Evolutionary conservation across 2,113 vertebrate species (phyloP).

Genomic region (Strix aluco): DNA sequence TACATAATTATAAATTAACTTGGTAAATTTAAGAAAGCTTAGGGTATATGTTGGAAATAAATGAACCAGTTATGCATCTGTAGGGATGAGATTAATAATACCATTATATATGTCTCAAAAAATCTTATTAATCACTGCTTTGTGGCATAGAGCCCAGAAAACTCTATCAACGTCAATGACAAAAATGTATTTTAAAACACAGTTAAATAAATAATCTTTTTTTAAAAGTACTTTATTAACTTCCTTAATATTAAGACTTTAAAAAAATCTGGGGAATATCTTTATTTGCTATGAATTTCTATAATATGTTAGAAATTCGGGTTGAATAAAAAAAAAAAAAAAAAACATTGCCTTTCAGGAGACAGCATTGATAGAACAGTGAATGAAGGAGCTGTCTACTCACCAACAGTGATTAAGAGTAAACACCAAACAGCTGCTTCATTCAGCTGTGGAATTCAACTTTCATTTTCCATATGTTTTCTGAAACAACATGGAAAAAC

Average conservation of each 20-base stretch:
- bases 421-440: constrained; percentile 44
- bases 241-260: background rate
- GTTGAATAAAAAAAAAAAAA: background rate
- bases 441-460: constrained; percentile 35
- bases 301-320: background rate
- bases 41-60: background rate
- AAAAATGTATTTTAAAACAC: background rate
- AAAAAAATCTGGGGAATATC: background rate
- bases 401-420: background rate
- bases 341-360: background rate
- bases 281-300: background rate
- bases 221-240: background rate
- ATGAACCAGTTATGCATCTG: background rate
- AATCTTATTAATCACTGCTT: background rate
- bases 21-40: background rate
- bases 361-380: background rate
- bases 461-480: constrained; percentile 35
- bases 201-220: background rate
- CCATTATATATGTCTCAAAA: background rate
- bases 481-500: background rate
- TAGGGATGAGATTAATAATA: background rate
- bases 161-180: background rate
- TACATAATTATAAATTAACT: background rate
- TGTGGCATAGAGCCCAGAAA: background rate
- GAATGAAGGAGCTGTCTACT: constrained; percentile 1